Evolutionary conservation across 1,140 invertebrate genomes (phyloP).

Genomic region (Phymastichus coffea): DNA sequence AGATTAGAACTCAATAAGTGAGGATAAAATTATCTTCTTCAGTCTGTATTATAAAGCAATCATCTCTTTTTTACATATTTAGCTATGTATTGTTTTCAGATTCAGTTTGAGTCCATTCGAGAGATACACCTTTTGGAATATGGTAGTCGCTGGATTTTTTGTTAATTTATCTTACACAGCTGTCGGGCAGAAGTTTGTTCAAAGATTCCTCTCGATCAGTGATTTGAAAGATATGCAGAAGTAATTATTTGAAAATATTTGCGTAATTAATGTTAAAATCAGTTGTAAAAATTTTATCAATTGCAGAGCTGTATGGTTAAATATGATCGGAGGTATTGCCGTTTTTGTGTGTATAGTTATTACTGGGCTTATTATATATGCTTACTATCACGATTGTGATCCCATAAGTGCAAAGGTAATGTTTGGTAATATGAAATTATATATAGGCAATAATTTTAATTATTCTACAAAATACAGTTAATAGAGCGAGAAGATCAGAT

Average conservation of each 20-base stretch:
- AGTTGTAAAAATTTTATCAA: neutral
- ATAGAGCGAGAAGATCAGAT: slow-evolving; percentile 54
- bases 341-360: slow-evolving; percentile 41
- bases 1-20: slow-evolving; percentile 45
- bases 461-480: slow-evolving; percentile 15
- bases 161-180: slow-evolving; percentile 64
- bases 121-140: slow-evolving; percentile 62
- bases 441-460: neutral
- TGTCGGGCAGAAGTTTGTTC: slow-evolving; percentile 66
- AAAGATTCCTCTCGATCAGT: slow-evolving; percentile 65
- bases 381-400: slow-evolving; percentile 65
- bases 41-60: neutral
- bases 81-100: slow-evolving; percentile 38
- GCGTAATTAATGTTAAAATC: neutral
- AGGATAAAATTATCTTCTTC: slow-evolving; percentile 3
- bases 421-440: neutral
- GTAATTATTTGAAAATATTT: slow-evolving; percentile 42
- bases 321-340: slow-evolving; percentile 49
- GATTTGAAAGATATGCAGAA: slow-evolving; percentile 59
- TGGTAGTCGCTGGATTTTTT: slow-evolving; percentile 60
- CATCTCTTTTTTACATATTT: neutral
- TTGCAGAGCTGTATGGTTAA: slow-evolving; percentile 43
- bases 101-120: slow-evolving; percentile 60
- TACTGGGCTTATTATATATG: slow-evolving; percentile 63
- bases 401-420: slow-evolving; percentile 50